Conservation (phyloP, 2,888 invertebrate genomes). For the Trissoscelio sp. region DNA sequence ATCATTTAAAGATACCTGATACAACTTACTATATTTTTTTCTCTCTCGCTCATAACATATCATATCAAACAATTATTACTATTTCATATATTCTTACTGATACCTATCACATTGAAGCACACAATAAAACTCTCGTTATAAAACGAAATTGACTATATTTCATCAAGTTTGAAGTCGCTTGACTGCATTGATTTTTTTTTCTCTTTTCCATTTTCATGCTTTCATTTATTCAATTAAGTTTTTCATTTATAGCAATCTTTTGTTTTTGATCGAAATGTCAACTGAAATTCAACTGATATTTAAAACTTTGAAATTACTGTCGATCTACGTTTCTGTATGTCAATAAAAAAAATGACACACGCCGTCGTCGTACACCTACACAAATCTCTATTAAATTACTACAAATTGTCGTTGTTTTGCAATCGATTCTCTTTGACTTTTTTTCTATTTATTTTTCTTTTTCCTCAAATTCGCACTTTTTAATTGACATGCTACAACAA, state of each 20-base stretch:
- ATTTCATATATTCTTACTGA: too few species aligned
- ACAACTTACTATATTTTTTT: too few species aligned
- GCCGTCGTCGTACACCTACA: background rate
- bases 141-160: constrained; percentile 7
- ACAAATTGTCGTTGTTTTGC: constrained; percentile 4
- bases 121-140: background rate
- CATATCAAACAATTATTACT: too few species aligned
- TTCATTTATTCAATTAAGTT: constrained; percentile 36
- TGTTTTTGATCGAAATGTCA: constrained; percentile 45
- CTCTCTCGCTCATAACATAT: too few species aligned
- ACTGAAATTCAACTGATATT: constrained; percentile 24
- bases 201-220: constrained; percentile 13
- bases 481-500: constrained; percentile 4
- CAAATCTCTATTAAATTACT: constrained; percentile 7
- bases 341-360: constrained; percentile 18
- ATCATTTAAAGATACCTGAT: too few species aligned
- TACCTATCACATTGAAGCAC: background rate
- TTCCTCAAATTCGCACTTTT: constrained; percentile 10
- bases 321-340: constrained; percentile 1
- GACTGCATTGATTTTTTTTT: constrained; percentile 7
- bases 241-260: constrained; percentile 30
- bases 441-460: background rate
- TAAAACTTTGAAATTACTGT: constrained; percentile 37
- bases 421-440: background rate
- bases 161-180: constrained; percentile 4